Evolutionary conservation across 2,113 vertebrate genomes (phyloP).

Genomic region (Rhinichthys klamathensis): DNA sequence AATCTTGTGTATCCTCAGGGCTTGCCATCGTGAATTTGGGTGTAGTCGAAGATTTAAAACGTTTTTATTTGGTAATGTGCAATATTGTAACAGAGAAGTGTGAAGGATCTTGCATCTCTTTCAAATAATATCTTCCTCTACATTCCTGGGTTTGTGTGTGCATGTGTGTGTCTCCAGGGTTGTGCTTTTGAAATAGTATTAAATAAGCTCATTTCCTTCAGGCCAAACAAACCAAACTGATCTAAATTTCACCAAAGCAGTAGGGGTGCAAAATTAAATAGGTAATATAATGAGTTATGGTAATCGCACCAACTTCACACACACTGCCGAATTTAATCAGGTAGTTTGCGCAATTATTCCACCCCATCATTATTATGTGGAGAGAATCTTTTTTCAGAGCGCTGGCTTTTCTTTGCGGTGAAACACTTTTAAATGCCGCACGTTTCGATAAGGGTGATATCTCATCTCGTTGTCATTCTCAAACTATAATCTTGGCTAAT

Average conservation of each 20-base stretch:
- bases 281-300: constrained; percentile 9
- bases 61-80: not conserved
- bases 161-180: not conserved
- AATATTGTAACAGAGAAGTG: not conserved
- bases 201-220: not conserved
- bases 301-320: constrained; percentile 19
- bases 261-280: constrained; percentile 36
- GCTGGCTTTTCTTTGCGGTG: not conserved
- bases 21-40: not conserved
- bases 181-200: not conserved
- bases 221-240: constrained; percentile 6
- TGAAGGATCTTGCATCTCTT: not conserved
- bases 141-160: not conserved
- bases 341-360: constrained; percentile 12
- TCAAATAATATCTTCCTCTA: not conserved
- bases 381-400: not conserved
- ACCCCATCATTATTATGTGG: not conserved
- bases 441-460: not conserved
- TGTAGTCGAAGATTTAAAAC: not conserved
- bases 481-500: not conserved
- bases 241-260: constrained; percentile 14
- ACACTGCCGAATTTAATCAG: not conserved
- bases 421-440: not conserved
- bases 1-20: not conserved
- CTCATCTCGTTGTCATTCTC: not conserved